Evolutionary conservation across 2,113 vertebrate genomes (phyloP).

Genomic region (Nothoprocta perdicaria): DNA sequence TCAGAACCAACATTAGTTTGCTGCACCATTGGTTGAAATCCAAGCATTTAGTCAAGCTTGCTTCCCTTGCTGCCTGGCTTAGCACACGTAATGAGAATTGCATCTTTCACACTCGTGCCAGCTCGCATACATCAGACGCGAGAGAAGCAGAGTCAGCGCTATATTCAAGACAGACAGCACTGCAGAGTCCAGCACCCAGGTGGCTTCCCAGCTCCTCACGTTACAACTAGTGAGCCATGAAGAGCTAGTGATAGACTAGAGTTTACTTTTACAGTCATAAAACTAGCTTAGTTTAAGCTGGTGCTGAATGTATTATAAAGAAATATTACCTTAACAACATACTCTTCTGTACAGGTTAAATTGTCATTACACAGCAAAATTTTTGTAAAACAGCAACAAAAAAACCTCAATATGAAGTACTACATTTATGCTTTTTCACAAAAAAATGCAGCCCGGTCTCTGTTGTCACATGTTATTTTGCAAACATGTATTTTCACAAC

Average conservation of each 20-base stretch:
- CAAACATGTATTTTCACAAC: background rate
- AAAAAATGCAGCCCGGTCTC: background rate
- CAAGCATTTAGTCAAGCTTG: constrained; percentile 75
- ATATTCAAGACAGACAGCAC: constrained; percentile 65
- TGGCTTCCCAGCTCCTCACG: constrained; percentile 28
- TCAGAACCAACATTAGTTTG: constrained; percentile 73
- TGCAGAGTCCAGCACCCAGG: constrained; percentile 50
- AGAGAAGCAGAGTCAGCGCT: constrained; percentile 75
- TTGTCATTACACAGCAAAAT: background rate
- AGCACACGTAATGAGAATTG: constrained; percentile 75
- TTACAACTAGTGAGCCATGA: constrained; percentile 38
- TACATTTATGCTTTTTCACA: background rate
- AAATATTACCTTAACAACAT: background rate
- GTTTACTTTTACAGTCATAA: constrained; percentile 38
- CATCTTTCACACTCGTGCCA: constrained; percentile 70
- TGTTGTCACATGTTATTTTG: background rate
- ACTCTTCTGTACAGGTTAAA: background rate
- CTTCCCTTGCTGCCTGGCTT: constrained; percentile 74
- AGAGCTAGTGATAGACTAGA: constrained; percentile 9
- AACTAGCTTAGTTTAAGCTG: constrained; percentile 29
- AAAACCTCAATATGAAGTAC: background rate
- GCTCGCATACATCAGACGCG: constrained; percentile 66
- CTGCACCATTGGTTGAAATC: constrained; percentile 74
- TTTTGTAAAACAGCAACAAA: background rate
- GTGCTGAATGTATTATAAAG: background rate